phyloP scores from a whole-genome alignment of 2,888 invertebrate genomes.

The Cataglyphis livida region DNA sequence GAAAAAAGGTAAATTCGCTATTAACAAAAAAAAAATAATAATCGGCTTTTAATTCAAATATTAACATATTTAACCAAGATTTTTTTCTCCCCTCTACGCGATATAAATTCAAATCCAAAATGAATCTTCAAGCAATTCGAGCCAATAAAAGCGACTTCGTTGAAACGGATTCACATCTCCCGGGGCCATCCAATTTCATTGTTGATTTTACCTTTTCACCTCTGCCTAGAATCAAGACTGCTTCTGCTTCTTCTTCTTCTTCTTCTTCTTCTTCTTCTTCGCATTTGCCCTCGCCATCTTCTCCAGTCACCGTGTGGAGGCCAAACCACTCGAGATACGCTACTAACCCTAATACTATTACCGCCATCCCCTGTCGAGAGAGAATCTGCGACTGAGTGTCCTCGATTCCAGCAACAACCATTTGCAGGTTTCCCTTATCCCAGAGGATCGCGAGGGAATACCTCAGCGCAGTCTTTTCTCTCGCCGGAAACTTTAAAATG shows the following conservation, averaged over 20 bases:
- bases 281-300: slow-evolving; percentile 56
- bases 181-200: slow-evolving; percentile 56
- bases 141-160: slow-evolving; percentile 70
- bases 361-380: slow-evolving; percentile 63
- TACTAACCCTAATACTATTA: slow-evolving; percentile 79
- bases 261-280: slow-evolving; percentile 52
- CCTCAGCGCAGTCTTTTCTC: slow-evolving; percentile 49
- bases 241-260: slow-evolving; percentile 36
- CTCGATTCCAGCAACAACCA: slow-evolving; percentile 74
- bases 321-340: slow-evolving; percentile 76
- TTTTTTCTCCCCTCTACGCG: slow-evolving; percentile 45
- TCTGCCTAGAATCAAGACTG: slow-evolving; percentile 41
- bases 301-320: slow-evolving; percentile 32
- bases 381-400: slow-evolving; percentile 72
- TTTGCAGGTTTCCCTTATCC: slow-evolving; percentile 74
- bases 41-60: slow-evolving; percentile 65
- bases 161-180: slow-evolving; percentile 25
- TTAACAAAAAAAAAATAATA: slow-evolving; percentile 54
- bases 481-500: slow-evolving; percentile 68
- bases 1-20: slow-evolving; percentile 22
- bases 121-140: slow-evolving; percentile 75
- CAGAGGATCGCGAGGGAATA: slow-evolving; percentile 63
- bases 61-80: slow-evolving; percentile 72
- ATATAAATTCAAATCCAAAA: slow-evolving; percentile 72
- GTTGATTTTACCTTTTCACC: slow-evolving; percentile 75